Conservation (phyloP, 2,797 vertebrate species). For the Benthosema pterotum region DNA sequence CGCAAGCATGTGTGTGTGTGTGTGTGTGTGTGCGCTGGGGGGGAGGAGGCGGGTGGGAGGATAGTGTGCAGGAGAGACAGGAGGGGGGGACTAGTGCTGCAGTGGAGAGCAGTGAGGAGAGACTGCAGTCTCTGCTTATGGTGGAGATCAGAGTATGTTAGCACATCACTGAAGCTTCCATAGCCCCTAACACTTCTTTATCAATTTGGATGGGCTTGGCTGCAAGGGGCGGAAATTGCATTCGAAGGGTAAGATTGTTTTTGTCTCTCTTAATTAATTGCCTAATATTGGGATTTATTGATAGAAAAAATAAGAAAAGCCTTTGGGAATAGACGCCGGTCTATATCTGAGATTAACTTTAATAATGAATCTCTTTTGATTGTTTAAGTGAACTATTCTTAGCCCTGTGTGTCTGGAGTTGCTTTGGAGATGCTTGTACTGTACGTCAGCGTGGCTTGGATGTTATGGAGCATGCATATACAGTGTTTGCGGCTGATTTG, state of each 20-base stretch:
- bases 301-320: constrained; percentile 1
- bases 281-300: not conserved
- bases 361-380: constrained; percentile 8
- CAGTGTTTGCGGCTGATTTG: constrained; percentile 29
- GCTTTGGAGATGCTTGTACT: constrained; percentile 19
- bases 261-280: constrained; percentile 8
- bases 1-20: too few relatives aligned
- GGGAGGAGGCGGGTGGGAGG: constrained; percentile 50
- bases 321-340: not conserved
- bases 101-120: constrained; percentile 82
- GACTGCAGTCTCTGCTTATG: constrained; percentile 83
- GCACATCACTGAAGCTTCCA: constrained; percentile 71
- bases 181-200: constrained; percentile 48
- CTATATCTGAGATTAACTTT: constrained; percentile 11
- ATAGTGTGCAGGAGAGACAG: constrained; percentile 53
- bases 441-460: constrained; percentile 24
- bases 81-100: constrained; percentile 74
- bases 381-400: constrained; percentile 22
- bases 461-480: constrained; percentile 24
- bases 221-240: constrained; percentile 59
- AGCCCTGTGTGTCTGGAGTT: not conserved
- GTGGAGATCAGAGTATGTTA: constrained; percentile 76
- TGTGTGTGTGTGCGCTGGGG: constrained; percentile 30
- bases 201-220: constrained; percentile 76
- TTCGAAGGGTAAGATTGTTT: constrained; percentile 73